Base-by-base conservation (phyloP, 2,797 vertebrate genomes). In the Muscicapa striata region DNA sequence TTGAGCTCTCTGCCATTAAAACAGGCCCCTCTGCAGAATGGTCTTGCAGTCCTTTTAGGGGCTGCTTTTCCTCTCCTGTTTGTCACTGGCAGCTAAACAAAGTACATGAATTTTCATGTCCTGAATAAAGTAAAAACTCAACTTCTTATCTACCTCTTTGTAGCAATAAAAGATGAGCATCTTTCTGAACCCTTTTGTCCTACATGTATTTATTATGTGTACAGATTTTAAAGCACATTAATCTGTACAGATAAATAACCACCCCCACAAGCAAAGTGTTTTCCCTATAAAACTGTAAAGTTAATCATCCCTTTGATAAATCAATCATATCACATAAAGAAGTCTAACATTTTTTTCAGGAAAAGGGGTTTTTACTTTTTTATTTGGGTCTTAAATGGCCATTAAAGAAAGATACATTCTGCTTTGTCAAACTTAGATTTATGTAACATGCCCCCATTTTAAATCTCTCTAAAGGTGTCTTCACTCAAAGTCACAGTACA, bases 401-500 rank as follows among this genome's bases (percentile, higher is more conserved):
- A 49, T 94, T 88, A 93, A 79, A 79, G 84, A 76, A 74, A 32
- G 61, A 41, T 38, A 36, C 10, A 72, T 15, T 80, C 77, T 78
- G 27, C 40, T 87, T 81, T 93, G 58, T 54, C 17, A 29, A 59
- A 48, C 57, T 70, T 29, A 11, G 63, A 67, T 87, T 93, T 63
- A 72, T 87, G 69, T 9, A 63, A 68, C 72, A 12, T 27, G 26
- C 20, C 84, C 66, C 70, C 17, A 13, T 78, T 79, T 94, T 67
- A 79, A 72, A 74, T 26, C 41, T 66, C 87, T 79, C 84, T 59
- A 32, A 76, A 80, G 75, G 59, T 87, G 68, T 86, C 91, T 93
- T 95, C 93, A 55, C 57, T 97, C 95, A 96, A 41, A n/a, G 77
- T 92, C 94, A 91, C 74, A 86, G 73, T 43, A 86, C 91, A 64